These are phyloP conservation scores for Drosophila formosana DNA, from an alignment of 2,888 invertebrate species.

Conservation along the genomic window DNA sequence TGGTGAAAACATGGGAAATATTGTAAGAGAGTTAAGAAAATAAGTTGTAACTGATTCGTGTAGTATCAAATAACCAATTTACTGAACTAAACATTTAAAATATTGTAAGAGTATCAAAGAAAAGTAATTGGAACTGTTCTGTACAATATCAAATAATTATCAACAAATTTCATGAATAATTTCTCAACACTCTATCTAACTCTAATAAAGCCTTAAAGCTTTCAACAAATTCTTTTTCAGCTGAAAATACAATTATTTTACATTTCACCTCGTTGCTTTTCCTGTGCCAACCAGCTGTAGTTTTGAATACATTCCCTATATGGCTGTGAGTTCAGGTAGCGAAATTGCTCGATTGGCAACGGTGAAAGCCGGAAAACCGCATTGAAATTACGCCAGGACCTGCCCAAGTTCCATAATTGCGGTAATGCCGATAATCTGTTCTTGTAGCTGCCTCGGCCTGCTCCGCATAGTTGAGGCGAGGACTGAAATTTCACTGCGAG, in stretches of 20 bases:
- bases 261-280: background rate
- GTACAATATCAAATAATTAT: background rate
- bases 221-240: background rate
- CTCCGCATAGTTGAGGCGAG: background rate
- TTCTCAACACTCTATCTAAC: no score
- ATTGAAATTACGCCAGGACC: conserved; percentile 76
- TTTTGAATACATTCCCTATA: background rate
- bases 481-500: background rate
- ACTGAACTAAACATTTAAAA: no score
- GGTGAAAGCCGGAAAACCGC: conserved; percentile 74
- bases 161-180: no score
- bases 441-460: conserved; percentile 28
- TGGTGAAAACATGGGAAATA: background rate
- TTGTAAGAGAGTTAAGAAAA: background rate
- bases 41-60: background rate
- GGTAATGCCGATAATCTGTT: conserved; percentile 81
- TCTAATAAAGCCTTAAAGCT: no score
- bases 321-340: conserved; percentile 40
- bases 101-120: background rate
- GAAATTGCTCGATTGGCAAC: conserved; percentile 56
- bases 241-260: background rate
- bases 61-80: background rate
- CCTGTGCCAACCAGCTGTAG: background rate
- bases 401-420: conserved; percentile 79
- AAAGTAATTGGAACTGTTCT: background rate